A percentile compares a stretch with the other conserved stretches of the same genome.
Evolutionary conservation across 2,113 vertebrate species (phyloP).

Genomic region (Rousettus leschenaultii): DNA sequence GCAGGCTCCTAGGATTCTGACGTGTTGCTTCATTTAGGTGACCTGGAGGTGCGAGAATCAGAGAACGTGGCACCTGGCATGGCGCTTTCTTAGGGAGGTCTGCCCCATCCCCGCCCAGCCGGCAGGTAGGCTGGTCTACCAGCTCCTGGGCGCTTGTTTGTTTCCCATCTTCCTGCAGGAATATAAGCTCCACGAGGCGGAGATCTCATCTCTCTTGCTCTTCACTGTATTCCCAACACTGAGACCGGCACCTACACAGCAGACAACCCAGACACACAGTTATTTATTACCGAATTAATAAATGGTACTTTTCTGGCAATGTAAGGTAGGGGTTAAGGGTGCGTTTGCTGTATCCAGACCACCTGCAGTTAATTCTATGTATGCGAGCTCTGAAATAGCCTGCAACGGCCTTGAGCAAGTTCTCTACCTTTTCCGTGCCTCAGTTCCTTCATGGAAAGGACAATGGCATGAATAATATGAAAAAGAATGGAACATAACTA

Average conservation of each 20-base stretch:
- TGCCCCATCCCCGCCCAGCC: neutral
- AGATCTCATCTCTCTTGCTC: neutral
- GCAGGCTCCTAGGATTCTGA: neutral
- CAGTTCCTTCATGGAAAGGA: neutral
- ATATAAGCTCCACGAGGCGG: neutral
- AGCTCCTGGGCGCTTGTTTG: neutral
- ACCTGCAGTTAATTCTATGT: neutral
- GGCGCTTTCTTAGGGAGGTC: neutral
- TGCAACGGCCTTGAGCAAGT: neutral
- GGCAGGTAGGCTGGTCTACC: neutral
- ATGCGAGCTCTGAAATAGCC: neutral
- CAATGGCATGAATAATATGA: neutral
- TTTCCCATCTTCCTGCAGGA: neutral
- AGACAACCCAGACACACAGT: neutral
- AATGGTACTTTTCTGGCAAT: neutral
- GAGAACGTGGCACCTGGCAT: accelerated
- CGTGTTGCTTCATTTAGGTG: neutral
- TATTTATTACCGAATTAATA: neutral
- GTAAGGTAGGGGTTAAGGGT: neutral
- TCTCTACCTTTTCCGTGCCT: neutral
- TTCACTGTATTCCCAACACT: neutral
- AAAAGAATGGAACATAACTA: neutral
- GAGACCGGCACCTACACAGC: neutral
- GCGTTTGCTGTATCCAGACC: neutral
- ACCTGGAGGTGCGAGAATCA: neutral